Evolutionary conservation across 2,888 invertebrate genomes (phyloP).

Genomic region (Microplitis manilae): DNA sequence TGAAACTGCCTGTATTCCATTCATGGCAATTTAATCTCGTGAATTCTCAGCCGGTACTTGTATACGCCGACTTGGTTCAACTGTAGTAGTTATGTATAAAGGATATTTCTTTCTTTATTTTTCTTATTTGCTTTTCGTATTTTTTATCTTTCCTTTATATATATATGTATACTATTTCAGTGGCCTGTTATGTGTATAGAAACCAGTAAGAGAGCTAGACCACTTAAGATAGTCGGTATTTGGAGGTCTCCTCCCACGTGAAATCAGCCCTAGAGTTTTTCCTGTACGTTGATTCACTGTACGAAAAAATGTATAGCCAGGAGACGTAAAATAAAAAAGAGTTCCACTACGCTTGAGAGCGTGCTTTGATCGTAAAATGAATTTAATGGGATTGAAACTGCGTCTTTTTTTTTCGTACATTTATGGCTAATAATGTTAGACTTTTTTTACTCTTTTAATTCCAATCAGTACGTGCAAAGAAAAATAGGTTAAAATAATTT

Average conservation of each 20-base stretch:
- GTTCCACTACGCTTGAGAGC: constrained; percentile 10
- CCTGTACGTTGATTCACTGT: constrained; percentile 9
- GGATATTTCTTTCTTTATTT: constrained; percentile 9
- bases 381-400: constrained; percentile 26
- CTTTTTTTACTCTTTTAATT: constrained; percentile 1
- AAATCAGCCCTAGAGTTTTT: constrained; percentile 43
- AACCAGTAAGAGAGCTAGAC: constrained; percentile 25
- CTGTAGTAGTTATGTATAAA: neutral
- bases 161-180: neutral
- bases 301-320: constrained; percentile 19
- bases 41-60: constrained; percentile 46
- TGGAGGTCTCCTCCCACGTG: constrained; percentile 45
- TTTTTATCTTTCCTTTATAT: constrained; percentile 22
- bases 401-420: constrained; percentile 13
- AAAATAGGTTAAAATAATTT: neutral
- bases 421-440: constrained; percentile 14
- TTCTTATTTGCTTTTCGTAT: constrained; percentile 21
- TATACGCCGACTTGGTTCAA: neutral
- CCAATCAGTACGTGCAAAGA: neutral
- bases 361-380: constrained; percentile 28
- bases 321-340: constrained; percentile 8
- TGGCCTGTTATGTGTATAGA: constrained; percentile 3
- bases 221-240: constrained; percentile 34
- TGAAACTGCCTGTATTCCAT: constrained; percentile 60
- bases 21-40: constrained; percentile 64